Base-by-base conservation (phyloP, 2,113 vertebrate genomes). In the Nesoenas mayeri region DNA sequence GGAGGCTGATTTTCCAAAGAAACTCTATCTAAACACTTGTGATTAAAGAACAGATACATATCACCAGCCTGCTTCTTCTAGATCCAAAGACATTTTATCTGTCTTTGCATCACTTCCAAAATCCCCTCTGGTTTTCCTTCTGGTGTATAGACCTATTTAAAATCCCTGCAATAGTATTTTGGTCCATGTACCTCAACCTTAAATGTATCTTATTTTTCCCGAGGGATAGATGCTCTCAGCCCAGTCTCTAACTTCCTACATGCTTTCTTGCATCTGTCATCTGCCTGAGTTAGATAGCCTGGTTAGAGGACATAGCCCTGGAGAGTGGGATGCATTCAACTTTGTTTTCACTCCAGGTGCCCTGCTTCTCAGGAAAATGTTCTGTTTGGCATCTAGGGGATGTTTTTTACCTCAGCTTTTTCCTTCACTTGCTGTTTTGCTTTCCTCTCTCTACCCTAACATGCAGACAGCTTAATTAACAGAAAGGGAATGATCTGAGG, bases 401-500 rank as follows among this genome's bases (percentile, higher is more conserved):
- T 73, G 11, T 5, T 66, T 84, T 89, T 92, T 61, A 25, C 69
- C 54, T 78, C 73, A 66, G 25, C 21, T 54, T 91, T 79, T 94
- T 60, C 25, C 29, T 89, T 79, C 31, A 24, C 36, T 88, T 83
- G 77, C 50, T 80, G 83, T 92, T 40, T 90, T 72, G 7, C 56
- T 86, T 96, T 96, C 31, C 22, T 85, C 40, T 70, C 8, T 6
- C 18, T 92, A 58, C 64, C 34, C 42, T 88, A 51, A 93, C 91
- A 48, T 84, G 32, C 24, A 82, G 66, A 42, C 66, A 85, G 29
- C 42, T 86, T 93, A 94, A 94, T 93, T 94, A 94, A 86, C 0
- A 4, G 79, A 80, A 90, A 85, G 6, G 8, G 42, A 93, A 93
- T 86, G 88, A 92, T 86, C 85, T 92, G 57, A 94, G 83, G 69